A percentile compares a stretch with the other conserved stretches of the same genome.
Evolutionary conservation across 1,140 invertebrate genomes (phyloP).

Genomic region (Heliconius eleuchia): DNA sequence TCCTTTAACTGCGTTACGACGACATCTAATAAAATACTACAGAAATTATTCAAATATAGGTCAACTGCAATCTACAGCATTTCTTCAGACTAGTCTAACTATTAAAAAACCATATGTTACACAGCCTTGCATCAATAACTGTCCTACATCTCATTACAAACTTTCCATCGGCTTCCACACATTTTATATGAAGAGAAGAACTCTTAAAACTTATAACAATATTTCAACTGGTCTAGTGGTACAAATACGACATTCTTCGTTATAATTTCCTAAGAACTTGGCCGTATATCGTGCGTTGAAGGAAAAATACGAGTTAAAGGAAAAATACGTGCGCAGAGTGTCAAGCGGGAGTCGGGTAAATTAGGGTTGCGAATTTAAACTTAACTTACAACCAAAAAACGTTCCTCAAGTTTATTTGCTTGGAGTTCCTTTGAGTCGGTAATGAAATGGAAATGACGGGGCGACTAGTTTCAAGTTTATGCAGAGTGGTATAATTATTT

Average conservation of each 20-base stretch:
- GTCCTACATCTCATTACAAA: not conserved
- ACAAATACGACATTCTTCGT: constrained; percentile 41
- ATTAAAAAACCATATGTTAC: not conserved
- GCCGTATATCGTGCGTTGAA: constrained; percentile 41
- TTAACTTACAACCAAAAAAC: constrained; percentile 31
- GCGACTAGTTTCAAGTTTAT: constrained; percentile 9
- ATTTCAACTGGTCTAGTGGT: constrained; percentile 42
- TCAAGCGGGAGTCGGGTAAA: constrained; percentile 35
- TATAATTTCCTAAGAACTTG: constrained; percentile 41
- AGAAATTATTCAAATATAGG: not conserved
- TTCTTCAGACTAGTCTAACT: not conserved
- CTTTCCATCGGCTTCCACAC: not conserved
- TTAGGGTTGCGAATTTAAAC: constrained; percentile 47
- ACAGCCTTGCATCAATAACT: not conserved
- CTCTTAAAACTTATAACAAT: constrained; percentile 39
- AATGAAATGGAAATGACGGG: constrained; percentile 10
- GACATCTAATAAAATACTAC: not conserved
- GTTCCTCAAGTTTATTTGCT: not conserved
- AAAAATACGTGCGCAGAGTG: constrained; percentile 47
- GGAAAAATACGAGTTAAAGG: constrained; percentile 37
- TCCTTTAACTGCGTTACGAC: no score
- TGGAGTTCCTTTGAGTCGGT: constrained; percentile 9
- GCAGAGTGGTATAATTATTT: constrained; percentile 3
- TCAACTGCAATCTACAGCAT: not conserved
- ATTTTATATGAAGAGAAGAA: constrained; percentile 1